A percentile compares a stretch with the other conserved stretches of the same genome.
Conservation (phyloP, 2,888 invertebrate species). For the Drosophila pseudotalamancana region DNA sequence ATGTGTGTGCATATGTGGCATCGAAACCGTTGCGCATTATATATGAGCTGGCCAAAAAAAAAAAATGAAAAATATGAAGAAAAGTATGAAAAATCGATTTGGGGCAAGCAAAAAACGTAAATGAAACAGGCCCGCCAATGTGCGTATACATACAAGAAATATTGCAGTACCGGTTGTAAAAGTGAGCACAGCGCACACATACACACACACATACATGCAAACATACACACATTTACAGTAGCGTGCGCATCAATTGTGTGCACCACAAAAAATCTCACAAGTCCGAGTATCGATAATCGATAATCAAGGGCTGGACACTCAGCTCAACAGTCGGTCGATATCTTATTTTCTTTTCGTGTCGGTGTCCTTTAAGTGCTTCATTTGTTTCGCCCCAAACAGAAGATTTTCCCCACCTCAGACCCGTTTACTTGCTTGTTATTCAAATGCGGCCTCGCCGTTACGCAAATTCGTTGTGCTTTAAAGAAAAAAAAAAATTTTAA, state of each 20-base stretch:
- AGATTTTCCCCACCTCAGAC: not conserved
- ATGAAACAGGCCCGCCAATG: constrained; percentile 26
- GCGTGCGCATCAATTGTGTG: constrained; percentile 39
- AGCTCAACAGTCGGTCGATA: constrained; percentile 10
- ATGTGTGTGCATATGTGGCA: constrained; percentile 27
- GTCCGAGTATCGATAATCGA: constrained; percentile 38
- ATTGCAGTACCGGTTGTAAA: constrained; percentile 49
- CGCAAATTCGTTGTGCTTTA: constrained; percentile 57
- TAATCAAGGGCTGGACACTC: constrained; percentile 24
- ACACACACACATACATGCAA: constrained; percentile 5
- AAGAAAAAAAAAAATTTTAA: constrained; percentile 9
- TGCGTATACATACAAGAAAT: constrained; percentile 62
- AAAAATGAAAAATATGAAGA: constrained; percentile 6
- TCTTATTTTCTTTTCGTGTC: not conserved
- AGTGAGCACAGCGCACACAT: constrained; percentile 39
- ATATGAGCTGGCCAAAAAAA: constrained; percentile 37
- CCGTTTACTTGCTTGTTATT: constrained; percentile 18
- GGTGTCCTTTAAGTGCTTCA: constrained; percentile 16
- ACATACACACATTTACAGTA: constrained; percentile 16
- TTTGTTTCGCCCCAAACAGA: constrained; percentile 4
- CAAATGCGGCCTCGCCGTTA: constrained; percentile 29
- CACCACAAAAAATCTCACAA: constrained; percentile 10
- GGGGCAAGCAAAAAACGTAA: constrained; percentile 24
- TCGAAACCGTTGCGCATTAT: constrained; percentile 29
- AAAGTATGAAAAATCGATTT: constrained; percentile 69